Percentiles rank a stretch among this genome's conserved stretches.
Evolutionary conservation across 1,140 invertebrate genomes (phyloP).

Genomic region (Tetramorium alpestre): DNA sequence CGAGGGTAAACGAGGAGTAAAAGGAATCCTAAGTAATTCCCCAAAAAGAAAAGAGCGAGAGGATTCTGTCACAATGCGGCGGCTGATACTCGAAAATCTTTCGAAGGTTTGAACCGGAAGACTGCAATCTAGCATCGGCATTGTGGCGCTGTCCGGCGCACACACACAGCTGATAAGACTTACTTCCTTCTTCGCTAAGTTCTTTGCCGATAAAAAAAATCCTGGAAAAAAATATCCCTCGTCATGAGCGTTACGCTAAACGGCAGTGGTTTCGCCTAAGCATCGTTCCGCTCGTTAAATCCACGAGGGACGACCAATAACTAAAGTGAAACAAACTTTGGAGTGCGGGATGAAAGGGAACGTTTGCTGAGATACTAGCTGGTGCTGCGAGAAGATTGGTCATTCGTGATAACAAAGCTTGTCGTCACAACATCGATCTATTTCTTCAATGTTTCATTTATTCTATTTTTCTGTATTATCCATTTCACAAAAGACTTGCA

Average conservation of each 20-base stretch:
- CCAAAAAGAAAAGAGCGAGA: slow-evolving; percentile 33
- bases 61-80: slow-evolving; percentile 54
- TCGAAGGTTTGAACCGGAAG: slow-evolving; percentile 52
- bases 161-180: slow-evolving; percentile 61
- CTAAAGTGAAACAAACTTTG: neutral
- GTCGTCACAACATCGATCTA: neutral
- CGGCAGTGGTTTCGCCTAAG: neutral
- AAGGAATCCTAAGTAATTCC: slow-evolving; percentile 65
- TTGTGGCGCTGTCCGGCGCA: slow-evolving; percentile 75
- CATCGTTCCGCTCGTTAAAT: slow-evolving; percentile 9
- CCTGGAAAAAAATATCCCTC: slow-evolving; percentile 26
- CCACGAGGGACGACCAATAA: slow-evolving; percentile 3
- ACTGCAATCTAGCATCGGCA: slow-evolving; percentile 64
- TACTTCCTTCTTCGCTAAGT: neutral
- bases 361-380: neutral
- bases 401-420: neutral
- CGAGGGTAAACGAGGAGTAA: neutral
- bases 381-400: neutral
- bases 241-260: neutral
- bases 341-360: neutral
- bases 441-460: neutral
- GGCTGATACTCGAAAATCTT: slow-evolving; percentile 60
- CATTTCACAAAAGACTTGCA: neutral
- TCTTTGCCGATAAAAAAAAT: slow-evolving; percentile 6
- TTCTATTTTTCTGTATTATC: neutral